Evolutionary conservation across 2,888 invertebrate genomes (phyloP).

Genomic region (Netelia fuscicornis): DNA sequence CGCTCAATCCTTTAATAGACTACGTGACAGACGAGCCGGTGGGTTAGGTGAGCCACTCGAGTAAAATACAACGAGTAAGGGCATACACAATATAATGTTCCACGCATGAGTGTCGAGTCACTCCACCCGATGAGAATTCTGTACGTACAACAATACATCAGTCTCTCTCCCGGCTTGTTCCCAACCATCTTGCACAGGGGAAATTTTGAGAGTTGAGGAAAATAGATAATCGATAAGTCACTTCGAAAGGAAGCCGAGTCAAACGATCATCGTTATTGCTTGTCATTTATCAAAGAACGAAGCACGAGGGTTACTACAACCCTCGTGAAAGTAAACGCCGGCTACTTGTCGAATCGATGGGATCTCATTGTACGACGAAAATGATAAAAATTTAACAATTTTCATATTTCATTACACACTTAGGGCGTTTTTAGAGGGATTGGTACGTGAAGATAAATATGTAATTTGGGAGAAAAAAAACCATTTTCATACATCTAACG

Average conservation of each 20-base stretch:
- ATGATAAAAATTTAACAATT: neutral
- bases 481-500: neutral
- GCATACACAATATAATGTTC: slow-evolving; percentile 21
- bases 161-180: neutral
- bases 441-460: too few species aligned
- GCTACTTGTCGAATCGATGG: neutral
- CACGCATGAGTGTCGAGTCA: slow-evolving; percentile 9
- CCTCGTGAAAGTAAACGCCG: neutral
- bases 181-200: neutral
- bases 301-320: too few species aligned
- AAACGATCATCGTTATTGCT: neutral
- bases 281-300: neutral
- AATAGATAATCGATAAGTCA: slow-evolving; percentile 55
- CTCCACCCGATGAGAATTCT: slow-evolving; percentile 28
- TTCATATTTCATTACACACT: neutral
- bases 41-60: neutral
- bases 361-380: neutral
- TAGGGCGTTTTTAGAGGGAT: neutral
- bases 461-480: too few species aligned
- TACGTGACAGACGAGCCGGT: neutral
- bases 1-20: slow-evolving; percentile 13
- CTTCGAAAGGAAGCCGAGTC: neutral
- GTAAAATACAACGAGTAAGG: slow-evolving; percentile 8
- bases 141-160: neutral
- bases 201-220: slow-evolving; percentile 19